Evolutionary conservation across 1,140 invertebrate genomes (phyloP).

Genomic region (Pristionchus pacificus): DNA sequence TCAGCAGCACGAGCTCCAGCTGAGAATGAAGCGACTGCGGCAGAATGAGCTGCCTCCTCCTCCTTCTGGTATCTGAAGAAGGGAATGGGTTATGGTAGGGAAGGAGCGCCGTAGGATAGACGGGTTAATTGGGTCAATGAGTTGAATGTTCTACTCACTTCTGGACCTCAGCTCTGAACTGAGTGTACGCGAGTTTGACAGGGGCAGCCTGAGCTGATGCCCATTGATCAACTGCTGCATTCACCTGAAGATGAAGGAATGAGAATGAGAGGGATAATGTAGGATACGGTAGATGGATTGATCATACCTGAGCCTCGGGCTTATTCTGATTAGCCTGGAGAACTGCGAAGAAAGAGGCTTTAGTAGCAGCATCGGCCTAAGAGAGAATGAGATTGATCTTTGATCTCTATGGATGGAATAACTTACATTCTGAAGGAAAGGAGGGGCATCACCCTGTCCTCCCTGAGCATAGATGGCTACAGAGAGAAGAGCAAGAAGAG

Average conservation of each 20-base stretch:
- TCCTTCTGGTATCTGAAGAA: conserved; percentile 41
- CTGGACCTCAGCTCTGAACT: not conserved
- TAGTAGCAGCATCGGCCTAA: conserved; percentile 33
- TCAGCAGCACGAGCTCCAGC: conserved; percentile 45
- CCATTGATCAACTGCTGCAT: not conserved
- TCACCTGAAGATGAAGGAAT: not conserved
- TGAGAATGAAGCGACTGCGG: conserved; percentile 40
- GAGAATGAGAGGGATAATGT: not conserved
- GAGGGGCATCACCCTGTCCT: conserved; percentile 8
- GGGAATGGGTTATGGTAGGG: not conserved
- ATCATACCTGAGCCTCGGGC: conserved; percentile 37
- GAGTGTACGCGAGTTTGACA: conserved; percentile 8
- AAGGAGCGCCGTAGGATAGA: too few relatives aligned
- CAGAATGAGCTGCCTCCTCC: conserved; percentile 44
- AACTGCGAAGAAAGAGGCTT: conserved; percentile 34
- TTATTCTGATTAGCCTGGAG: conserved; percentile 19
- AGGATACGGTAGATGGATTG: not conserved
- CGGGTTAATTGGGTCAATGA: not conserved
- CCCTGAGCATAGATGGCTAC: conserved; percentile 12
- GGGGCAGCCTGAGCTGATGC: not conserved
- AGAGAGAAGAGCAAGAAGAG: conserved; percentile 19
- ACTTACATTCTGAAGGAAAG: conserved; percentile 21
- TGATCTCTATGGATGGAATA: too few relatives aligned
- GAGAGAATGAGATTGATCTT: conserved; percentile 20
- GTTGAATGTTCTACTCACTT: not conserved